These are phyloP conservation scores for Ips nitidus DNA, from an alignment of 1,140 invertebrate genomes.

Conservation along the genomic window DNA sequence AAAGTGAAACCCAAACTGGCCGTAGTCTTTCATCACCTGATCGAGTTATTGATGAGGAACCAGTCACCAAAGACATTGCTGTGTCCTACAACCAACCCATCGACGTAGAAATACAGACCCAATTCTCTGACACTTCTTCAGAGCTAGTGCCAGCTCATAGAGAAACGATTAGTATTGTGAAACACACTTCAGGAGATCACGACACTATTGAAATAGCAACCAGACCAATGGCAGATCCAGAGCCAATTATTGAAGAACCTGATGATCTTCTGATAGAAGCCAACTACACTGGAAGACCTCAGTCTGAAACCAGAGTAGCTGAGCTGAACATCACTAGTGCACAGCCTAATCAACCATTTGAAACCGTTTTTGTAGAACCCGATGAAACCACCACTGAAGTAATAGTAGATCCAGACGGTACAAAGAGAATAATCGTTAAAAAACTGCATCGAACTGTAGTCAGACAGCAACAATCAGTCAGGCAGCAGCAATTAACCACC, in stretches of 20 bases:
- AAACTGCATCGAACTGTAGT: conserved; percentile 64
- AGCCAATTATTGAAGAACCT: conserved; percentile 54
- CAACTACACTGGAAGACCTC: conserved; percentile 63
- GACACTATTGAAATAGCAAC: conserved; percentile 79
- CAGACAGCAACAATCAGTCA: conserved; percentile 56
- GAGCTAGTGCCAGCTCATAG: conserved; percentile 49
- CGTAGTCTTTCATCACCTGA: conserved; percentile 54
- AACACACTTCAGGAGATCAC: conserved; percentile 66
- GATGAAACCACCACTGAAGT: conserved; percentile 77
- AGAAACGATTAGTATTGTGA: conserved; percentile 72
- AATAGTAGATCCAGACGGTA: conserved; percentile 77
- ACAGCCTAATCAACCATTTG: conserved; percentile 70
- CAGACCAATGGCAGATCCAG: conserved; percentile 57
- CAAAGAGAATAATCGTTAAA: conserved; percentile 74
- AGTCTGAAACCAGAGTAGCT: conserved; percentile 54
- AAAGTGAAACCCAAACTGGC: conserved; percentile 61
- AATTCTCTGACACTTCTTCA: conserved; percentile 52
- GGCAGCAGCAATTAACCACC: conserved; percentile 53
- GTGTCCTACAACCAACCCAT: conserved; percentile 56
- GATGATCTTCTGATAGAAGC: conserved; percentile 71
- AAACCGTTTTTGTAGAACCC: conserved; percentile 74
- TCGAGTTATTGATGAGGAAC: conserved; percentile 19
- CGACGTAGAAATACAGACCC: conserved; percentile 64
- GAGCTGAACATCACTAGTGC: conserved; percentile 66
- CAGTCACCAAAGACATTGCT: conserved; percentile 51